Percentiles rank a stretch among this genome's conserved stretches.
Evolutionary conservation across 2,113 vertebrate genomes (phyloP).

Genomic region (Silurus glanis): DNA sequence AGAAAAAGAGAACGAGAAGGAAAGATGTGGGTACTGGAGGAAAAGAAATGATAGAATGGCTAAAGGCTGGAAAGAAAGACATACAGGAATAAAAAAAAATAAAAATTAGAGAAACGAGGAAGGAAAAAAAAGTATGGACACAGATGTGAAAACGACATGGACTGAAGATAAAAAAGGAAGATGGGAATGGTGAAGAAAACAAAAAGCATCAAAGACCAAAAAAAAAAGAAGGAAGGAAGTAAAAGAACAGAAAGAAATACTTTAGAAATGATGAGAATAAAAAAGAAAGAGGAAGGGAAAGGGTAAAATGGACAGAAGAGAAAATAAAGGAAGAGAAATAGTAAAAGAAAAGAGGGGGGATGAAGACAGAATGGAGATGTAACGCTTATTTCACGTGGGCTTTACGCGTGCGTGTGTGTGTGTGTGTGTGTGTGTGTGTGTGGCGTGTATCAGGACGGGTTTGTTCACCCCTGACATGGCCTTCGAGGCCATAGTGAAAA

Average conservation of each 20-base stretch:
- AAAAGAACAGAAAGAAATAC: not conserved
- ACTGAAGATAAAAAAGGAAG: no score
- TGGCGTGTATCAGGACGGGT: constrained; percentile 81
- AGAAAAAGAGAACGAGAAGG: not conserved
- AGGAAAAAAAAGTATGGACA: not conserved
- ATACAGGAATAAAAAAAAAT: not conserved
- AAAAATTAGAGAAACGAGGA: not conserved
- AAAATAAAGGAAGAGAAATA: not conserved
- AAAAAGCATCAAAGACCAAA: no score
- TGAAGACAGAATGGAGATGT: not conserved
- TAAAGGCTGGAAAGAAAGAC: not conserved
- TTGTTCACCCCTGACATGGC: constrained; percentile 98
- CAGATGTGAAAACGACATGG: no score
- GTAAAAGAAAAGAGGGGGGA: not conserved
- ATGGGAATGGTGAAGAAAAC: no score
- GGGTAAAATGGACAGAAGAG: not conserved
- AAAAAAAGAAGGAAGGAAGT: no score
- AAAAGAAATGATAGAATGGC: not conserved
- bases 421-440: constrained; percentile 30
- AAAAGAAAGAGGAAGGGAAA: not conserved
- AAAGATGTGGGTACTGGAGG: not conserved
- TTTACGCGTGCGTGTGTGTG: constrained; percentile 22
- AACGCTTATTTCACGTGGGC: not conserved
- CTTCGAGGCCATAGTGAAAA: constrained; percentile 98
- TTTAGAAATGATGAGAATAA: not conserved